phyloP scores from a whole-genome alignment of 1,140 invertebrate species.

The Atta colombica region DNA sequence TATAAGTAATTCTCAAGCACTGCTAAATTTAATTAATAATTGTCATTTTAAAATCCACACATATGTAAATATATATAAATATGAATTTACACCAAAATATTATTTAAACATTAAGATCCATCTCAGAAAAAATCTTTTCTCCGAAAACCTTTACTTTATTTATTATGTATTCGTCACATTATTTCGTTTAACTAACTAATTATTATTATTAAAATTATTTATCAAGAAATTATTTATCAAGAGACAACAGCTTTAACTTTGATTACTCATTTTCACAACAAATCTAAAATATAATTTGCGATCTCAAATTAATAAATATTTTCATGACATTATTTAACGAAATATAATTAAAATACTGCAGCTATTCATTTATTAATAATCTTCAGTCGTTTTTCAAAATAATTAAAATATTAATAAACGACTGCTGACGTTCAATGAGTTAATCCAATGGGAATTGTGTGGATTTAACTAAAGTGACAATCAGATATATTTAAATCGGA shows the following conservation, averaged over 20 bases:
- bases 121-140: no score
- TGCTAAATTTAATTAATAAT: not conserved
- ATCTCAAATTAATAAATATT: not conserved
- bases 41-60: not conserved
- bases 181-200: not conserved
- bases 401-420: conserved; percentile 50
- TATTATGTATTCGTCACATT: no score
- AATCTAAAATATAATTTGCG: not conserved
- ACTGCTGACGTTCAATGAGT: not conserved
- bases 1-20: not conserved
- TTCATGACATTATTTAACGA: not conserved
- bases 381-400: not conserved
- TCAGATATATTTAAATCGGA: conserved; percentile 8
- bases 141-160: no score
- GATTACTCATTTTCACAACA: not conserved
- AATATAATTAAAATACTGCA: not conserved
- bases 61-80: no score
- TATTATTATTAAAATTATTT: not conserved
- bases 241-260: not conserved
- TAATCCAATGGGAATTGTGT: conserved; percentile 24
- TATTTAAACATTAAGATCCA: no score
- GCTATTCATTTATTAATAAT: not conserved
- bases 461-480: conserved; percentile 31
- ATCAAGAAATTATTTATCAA: no score
- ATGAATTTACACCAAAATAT: no score